Conservation (phyloP, 1,140 invertebrate species). For the Archegozetes longisetosus region DNA sequence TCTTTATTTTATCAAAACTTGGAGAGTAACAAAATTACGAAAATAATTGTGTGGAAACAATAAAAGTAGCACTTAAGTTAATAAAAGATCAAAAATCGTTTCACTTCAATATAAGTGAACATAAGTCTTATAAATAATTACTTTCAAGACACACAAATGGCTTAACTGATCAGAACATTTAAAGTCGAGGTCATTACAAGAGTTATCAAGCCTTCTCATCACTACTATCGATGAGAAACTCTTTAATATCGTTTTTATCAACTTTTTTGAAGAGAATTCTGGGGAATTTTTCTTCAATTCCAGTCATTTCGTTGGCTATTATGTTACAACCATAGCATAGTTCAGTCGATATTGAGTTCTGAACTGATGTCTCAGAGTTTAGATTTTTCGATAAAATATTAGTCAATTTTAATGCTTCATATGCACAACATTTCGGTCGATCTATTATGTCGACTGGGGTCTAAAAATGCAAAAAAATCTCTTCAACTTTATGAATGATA, state of each 20-base stretch:
- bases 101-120: no score
- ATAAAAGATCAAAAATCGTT: no score
- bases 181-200: no score
- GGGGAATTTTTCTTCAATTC: neutral
- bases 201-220: no score
- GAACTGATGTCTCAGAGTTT: neutral
- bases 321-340: neutral
- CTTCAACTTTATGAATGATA: neutral
- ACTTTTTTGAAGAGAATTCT: neutral
- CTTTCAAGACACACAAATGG: no score
- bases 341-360: neutral
- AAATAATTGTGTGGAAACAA: no score
- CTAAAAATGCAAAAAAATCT: neutral
- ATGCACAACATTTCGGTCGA: conserved; percentile 14
- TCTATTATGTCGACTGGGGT: conserved; percentile 9
- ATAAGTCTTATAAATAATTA: no score
- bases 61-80: no score
- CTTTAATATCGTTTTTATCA: neutral
- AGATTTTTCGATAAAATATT: conserved; percentile 14
- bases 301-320: neutral
- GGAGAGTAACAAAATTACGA: no score
- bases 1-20: no score
- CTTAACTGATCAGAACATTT: no score
- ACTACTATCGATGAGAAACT: no score
- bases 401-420: conserved; percentile 17